Evolutionary conservation across 2,797 vertebrate genomes (phyloP).

Genomic region (Chaenodraco wilsoni): DNA sequence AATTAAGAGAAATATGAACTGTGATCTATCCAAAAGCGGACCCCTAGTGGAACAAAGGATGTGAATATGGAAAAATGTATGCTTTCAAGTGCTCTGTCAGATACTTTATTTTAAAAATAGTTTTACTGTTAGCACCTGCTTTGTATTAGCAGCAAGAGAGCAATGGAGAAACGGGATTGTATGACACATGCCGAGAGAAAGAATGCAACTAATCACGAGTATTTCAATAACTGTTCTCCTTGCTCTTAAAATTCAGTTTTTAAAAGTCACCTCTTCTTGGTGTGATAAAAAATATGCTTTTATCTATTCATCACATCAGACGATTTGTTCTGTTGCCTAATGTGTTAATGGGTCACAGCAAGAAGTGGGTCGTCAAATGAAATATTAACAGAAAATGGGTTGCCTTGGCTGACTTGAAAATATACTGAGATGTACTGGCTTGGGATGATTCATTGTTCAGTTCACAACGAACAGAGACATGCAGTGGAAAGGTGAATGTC

Average conservation of each 20-base stretch:
- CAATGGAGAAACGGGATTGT: slow-evolving; percentile 33
- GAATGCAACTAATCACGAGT: slow-evolving; percentile 14
- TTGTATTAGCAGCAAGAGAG: slow-evolving; percentile 9
- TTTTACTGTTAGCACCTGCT: not conserved
- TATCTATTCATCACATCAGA: slow-evolving; percentile 15
- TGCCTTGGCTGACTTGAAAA: slow-evolving; percentile 20
- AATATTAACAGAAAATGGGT: slow-evolving; percentile 18
- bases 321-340: slow-evolving; percentile 25
- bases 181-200: not conserved
- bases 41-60: slow-evolving; percentile 33
- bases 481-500: not conserved
- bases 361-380: slow-evolving; percentile 37
- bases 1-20: slow-evolving; percentile 71
- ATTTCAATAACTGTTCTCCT: slow-evolving; percentile 18
- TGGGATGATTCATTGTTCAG: not conserved
- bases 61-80: slow-evolving; percentile 26
- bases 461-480: slow-evolving; percentile 6
- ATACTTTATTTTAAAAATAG: slow-evolving; percentile 10
- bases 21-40: slow-evolving; percentile 44
- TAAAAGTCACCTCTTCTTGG: slow-evolving; percentile 2
- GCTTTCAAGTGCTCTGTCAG: slow-evolving; percentile 20
- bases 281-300: slow-evolving; percentile 20
- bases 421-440: slow-evolving; percentile 14
- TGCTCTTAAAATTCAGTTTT: slow-evolving; percentile 8
- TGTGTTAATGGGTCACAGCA: slow-evolving; percentile 37